Base-by-base conservation (phyloP, 2,797 vertebrate species). In the Bryconaethiops microstoma region DNA sequence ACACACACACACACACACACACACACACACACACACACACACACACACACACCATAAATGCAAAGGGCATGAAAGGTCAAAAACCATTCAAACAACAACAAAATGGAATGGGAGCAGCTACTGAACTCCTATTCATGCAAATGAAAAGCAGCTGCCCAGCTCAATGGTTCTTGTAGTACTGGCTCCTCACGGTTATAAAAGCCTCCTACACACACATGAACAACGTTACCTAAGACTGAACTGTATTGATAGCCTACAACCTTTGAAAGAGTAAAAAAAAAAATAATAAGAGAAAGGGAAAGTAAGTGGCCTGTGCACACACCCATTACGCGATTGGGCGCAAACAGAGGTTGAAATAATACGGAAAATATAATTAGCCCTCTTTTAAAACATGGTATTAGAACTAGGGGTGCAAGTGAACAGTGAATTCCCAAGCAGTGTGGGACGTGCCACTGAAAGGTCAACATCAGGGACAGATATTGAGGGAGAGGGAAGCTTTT, bases 1-100 rank as follows among this genome's bases (percentile, higher is more conserved):
- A 92, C 91, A 14, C 29, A 64, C 62, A 39, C 12, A 76, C 92
- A 90, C 89, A 91, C 91, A 92, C 91, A 14, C 29, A 64, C 62
- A 39, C 12, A 84, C 65, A 69, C 42, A 48, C 57, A 71, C 35
- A 8, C 65, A 69, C 42, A 48, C 57, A 71, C 35, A 8, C 92
- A 90, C 89, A 91, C 91, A 92, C 91, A 14, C 29, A 64, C 62
- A 39, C 12, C 17, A 68, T n/a, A 68, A 68, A 68, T 16, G 91
- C 87, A 2, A 48, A 2, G 81, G 73, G 78, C 73, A 6, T 35
- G 40, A 35, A 48, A 69, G 67, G 67, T 69, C 67, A 25, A 10
- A 0, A 42, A 50, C 64, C 19, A 42, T 67, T n/a, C 42, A 50
- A 21, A 2, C 35, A 65, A 39, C 39, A 68, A 48, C 42, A 69